Evolutionary conservation across 2,113 vertebrate genomes (phyloP), one percentile per base, ranked within the genome.

Genomic region (Irena cyanogastra): DNA sequence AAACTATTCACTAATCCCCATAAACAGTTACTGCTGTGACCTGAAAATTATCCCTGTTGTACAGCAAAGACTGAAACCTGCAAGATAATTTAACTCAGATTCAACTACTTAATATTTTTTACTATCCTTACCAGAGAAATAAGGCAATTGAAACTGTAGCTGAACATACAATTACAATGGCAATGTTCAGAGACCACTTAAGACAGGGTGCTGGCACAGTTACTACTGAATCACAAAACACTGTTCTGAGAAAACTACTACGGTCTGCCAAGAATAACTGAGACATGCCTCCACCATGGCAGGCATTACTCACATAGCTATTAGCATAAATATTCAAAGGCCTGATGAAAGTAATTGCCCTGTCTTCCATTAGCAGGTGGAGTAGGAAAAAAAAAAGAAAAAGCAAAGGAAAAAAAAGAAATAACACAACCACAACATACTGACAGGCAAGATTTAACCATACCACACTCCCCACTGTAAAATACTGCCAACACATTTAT

Each of bases 201-300:
- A 74, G 53, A 76, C 26, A 85, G 11, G 31, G 60, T 56, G 72
- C 76, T 90, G 87, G 89, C 86, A 93, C 65, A 39, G 66, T 56
- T 86, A 63, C 53, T 39, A 90, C 64, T 72, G 57, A 75, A 83
- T 89, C 76, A 78, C 7, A 2, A 45, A 95, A 90, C 11, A 3
- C 45, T 33, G 23, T 74, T 80, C 75, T 83, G 42, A 92, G 90
- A 82, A 90, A 92, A 93, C 35, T 61, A 86, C 71, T 81, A 50
- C 18, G 41, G 68, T 10, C 81, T 92, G 91, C 91, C 93, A 95
- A 93, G 93, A 96, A 90, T 83, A 94, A 76, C 83, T 35, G 68
- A 92, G 89, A 90, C 80, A 41, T 70, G 80, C 54, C 85, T 87
- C 60, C 63, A 78, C 2, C 2, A 68, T 11, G 30, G 70, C 59